Evolutionary conservation across 2,888 invertebrate species (phyloP).

Genomic region (Perizoma affinitatum): DNA sequence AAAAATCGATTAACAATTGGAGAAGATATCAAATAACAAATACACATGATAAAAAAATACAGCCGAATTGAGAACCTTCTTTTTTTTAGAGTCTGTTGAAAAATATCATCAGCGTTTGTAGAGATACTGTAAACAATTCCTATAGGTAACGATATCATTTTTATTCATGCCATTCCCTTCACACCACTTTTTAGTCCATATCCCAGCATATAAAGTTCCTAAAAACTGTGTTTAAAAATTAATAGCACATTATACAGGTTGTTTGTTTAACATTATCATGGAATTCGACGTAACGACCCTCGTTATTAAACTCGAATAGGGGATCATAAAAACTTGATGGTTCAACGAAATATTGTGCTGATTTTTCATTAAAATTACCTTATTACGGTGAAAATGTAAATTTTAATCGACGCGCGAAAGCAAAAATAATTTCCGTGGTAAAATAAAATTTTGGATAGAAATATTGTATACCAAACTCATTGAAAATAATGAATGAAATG

Average conservation of each 20-base stretch:
- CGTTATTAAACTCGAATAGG: slow-evolving; percentile 47
- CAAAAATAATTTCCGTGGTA: slow-evolving; percentile 15
- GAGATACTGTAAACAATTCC: neutral
- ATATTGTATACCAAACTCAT: too few species aligned
- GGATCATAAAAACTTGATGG: slow-evolving; percentile 45
- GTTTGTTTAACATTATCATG: slow-evolving; percentile 55
- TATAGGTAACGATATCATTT: neutral
- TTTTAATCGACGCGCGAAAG: slow-evolving; percentile 20
- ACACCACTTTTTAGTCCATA: slow-evolving; percentile 6
- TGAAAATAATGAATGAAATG: too few species aligned
- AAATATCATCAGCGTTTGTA: too few species aligned
- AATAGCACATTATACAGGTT: slow-evolving; percentile 48
- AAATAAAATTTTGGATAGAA: neutral
- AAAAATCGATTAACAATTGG: too few species aligned
- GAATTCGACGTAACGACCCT: slow-evolving; percentile 52
- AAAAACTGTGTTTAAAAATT: slow-evolving; percentile 45
- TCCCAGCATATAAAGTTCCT: slow-evolving; percentile 22
- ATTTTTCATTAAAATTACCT: slow-evolving; percentile 35
- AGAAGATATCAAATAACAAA: too few species aligned
- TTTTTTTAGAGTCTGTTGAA: too few species aligned
- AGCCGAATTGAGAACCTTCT: too few species aligned
- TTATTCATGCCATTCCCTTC: slow-evolving; percentile 6
- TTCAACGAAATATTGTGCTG: slow-evolving; percentile 36
- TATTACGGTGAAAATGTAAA: slow-evolving; percentile 17
- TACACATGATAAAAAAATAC: too few species aligned